phyloP scores from a whole-genome alignment of 2,888 invertebrate genomes.

The Suillia variegata region DNA sequence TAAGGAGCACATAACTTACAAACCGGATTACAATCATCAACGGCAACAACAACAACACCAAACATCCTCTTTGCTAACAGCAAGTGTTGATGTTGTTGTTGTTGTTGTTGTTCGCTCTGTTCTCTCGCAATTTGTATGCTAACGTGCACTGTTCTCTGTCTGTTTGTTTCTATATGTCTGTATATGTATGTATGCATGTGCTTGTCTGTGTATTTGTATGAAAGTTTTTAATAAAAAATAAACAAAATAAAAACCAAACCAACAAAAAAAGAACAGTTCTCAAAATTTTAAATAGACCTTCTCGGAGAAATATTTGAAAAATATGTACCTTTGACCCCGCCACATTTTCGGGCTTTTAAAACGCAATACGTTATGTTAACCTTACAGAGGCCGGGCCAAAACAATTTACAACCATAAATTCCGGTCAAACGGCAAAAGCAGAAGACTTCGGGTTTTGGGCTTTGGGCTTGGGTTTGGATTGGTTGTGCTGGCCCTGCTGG shows the following conservation, averaged over 20 bases:
- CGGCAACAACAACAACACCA: neutral
- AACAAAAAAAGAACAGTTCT: neutral
- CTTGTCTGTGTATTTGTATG: neutral
- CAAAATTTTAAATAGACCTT: neutral
- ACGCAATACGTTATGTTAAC: slow-evolving; percentile 1
- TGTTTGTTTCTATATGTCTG: neutral
- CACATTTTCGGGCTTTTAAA: neutral
- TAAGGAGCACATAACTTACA: slow-evolving; percentile 58
- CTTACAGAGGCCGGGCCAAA: slow-evolving; percentile 43
- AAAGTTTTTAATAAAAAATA: neutral
- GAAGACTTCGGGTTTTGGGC: neutral
- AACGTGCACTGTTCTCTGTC: too few species aligned
- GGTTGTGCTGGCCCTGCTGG: slow-evolving; percentile 35
- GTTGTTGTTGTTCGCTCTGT: neutral
- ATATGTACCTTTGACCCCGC: neutral
- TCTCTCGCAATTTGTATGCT: slow-evolving; percentile 2
- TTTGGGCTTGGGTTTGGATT: too few species aligned
- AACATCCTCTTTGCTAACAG: neutral
- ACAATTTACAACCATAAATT: slow-evolving; percentile 56
- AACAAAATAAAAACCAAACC: neutral
- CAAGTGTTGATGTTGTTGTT: neutral
- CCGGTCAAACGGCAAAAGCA: too few species aligned
- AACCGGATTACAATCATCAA: slow-evolving; percentile 56
- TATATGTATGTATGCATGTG: slow-evolving; percentile 17
- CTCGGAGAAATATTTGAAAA: neutral